Evolutionary conservation across 2,113 vertebrate species (phyloP), one percentile per base, ranked within the genome.

Genomic region (Catharus bicknelli): DNA sequence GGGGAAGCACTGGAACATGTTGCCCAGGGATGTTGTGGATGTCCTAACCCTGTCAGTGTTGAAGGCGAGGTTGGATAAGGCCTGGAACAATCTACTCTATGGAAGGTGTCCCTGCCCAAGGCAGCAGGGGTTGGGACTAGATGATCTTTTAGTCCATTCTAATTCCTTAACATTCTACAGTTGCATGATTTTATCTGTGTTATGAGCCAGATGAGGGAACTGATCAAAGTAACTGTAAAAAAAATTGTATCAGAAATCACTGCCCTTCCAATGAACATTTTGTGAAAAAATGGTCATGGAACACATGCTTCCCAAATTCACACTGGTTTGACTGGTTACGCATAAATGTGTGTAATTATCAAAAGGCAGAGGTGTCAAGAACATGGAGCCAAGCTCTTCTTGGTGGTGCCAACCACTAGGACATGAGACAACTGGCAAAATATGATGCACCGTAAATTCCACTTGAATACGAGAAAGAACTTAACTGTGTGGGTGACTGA

Each of bases 401-500:
- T 26, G 20, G 26, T 51, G 13, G 21, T 36, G 54, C 53, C 26
- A 53, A 38, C 38, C 38, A 38, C 38, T 30, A 27, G 45, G 36
- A 45, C 32, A 85, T 1, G 21, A 59, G 13, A 43, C 45, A 67
- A 51, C 32, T 43, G 21, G 18, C 26, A 76, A 43, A 67, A 38
- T 38, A 38, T 12, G 45, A 53, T 29, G 19, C 22, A 66, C 27
- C 53, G 27, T 5, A 45, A 53, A 10, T 53, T 67, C n/a, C n/a
- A 34, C 30, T 11, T 53, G 19, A 67, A 26, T 25, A 59, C 17
- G 16, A 59, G 59, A 19, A 47, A 67, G 47, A 74, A 34, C 17
- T 43, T 51, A n/a, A 13, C 13, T 32, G 16, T 26, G 26, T 4
- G 7, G 11, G 10, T 53, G 53, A 81, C 38, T 0, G 0, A 59